Base-by-base conservation (phyloP, 2,888 invertebrate species). In the Lycia hirtaria region DNA sequence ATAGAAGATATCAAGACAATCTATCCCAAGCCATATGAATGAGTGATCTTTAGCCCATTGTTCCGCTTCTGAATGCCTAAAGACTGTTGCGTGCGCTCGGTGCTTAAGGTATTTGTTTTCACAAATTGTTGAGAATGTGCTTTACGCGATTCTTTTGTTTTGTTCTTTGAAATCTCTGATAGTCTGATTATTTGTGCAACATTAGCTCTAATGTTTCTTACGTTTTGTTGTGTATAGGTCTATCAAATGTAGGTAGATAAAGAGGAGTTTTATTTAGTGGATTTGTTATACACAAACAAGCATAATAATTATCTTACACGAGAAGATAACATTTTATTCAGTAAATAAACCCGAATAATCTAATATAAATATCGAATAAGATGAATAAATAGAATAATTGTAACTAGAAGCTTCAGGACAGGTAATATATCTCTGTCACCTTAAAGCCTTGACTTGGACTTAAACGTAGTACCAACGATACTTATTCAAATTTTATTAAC, bases 61-160 rank as follows among this genome's bases (percentile, higher is more conserved):
- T 87, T 78, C 78, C 73, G 69, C 61, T 54, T 32, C 41, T 75
- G 70, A 75, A 76, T 75, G 76, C 69, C 72, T 81, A 80, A 85
- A 79, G 75, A 73, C 75, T 70, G 72, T 88, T 78, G 88, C 88
- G 86, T 88, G 88, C 66, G 62, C 67, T 66, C 66, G 64, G 64
- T 71, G 68, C 73, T 83, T 76, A 78, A 68, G 71, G 22, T 30
- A 37, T 44, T 64, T 68, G 44, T 59, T 67, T 71, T 69, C 67
- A 38, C 60, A 58, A 61, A 61, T 57, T 45, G 47, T 24, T 48
- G 37, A 41, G 56, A 65, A 52, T 72, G 66, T 69, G 56, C 63
- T 67, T 66, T 68, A 60, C 58, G 56, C 55, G 55, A 48, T 60
- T 60, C 57, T 63, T 66, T 66, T 66, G 66, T 64, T 66, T 61